These are phyloP conservation scores for Bombycilla garrulus DNA, from an alignment of 2,113 vertebrate genomes.

Conservation along the genomic window DNA sequence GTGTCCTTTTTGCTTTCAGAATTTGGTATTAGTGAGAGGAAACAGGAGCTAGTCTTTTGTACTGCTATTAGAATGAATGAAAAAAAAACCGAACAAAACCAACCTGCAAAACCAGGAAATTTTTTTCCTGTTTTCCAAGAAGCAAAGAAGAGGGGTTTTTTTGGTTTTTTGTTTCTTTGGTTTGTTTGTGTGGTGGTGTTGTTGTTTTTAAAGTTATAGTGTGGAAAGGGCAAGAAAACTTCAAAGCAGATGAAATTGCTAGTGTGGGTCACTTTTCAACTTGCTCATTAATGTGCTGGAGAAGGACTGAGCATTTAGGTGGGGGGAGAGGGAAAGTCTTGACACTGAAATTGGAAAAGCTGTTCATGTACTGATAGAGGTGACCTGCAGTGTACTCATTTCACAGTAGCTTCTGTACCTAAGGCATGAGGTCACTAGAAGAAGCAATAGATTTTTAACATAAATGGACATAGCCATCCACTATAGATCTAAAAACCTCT, in stretches of 20 bases:
- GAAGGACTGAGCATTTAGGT: neutral
- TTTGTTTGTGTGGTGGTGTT: neutral
- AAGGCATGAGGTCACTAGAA: neutral
- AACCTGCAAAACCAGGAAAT: neutral
- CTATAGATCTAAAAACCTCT: neutral
- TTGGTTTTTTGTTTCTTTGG: neutral
- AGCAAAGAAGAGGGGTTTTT: neutral
- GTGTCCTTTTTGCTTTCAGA: neutral
- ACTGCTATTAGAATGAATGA: neutral
- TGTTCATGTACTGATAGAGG: neutral
- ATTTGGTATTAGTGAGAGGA: neutral
- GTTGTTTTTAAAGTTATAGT: neutral
- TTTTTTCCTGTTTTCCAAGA: neutral
- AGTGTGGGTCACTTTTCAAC: neutral
- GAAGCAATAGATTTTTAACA: neutral
- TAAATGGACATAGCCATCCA: neutral
- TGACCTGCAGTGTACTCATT: neutral
- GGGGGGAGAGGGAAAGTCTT: neutral
- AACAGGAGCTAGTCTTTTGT: neutral
- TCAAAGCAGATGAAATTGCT: neutral
- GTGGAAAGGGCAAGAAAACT: neutral
- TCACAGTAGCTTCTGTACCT: neutral
- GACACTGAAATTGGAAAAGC: neutral
- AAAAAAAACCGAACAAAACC: neutral
- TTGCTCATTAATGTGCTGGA: neutral